A percentile compares a stretch with the other conserved stretches of the same genome.
phyloP scores from a whole-genome alignment of 1,140 invertebrate species.

The Saxidomus purpurata region DNA sequence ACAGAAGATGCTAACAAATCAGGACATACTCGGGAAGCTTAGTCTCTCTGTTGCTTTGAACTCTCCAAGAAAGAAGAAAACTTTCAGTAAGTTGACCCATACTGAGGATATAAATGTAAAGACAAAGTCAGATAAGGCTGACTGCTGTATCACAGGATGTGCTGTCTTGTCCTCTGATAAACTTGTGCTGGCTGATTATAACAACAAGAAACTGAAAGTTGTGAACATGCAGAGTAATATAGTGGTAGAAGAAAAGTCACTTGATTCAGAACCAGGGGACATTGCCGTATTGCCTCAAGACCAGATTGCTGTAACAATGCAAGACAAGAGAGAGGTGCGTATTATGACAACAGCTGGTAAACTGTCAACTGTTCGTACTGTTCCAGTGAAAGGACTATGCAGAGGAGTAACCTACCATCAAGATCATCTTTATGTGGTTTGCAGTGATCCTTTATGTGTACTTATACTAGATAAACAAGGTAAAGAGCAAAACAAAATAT shows the following conservation, averaged over 20 bases:
- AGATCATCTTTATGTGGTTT: constrained; percentile 4
- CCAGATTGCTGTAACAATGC: background rate
- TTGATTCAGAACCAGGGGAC: background rate
- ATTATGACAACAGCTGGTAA: background rate
- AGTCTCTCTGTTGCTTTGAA: background rate
- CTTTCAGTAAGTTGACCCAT: background rate
- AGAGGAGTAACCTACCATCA: background rate
- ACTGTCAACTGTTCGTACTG: background rate
- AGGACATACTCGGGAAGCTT: background rate
- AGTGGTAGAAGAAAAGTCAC: background rate
- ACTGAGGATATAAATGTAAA: background rate
- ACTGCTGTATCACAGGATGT: background rate
- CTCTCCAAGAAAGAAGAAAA: background rate
- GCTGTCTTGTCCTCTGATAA: background rate
- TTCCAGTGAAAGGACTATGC: background rate
- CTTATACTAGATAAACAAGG: background rate
- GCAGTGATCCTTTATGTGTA: background rate
- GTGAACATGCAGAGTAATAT: background rate
- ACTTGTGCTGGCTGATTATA: background rate
- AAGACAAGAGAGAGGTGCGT: background rate
- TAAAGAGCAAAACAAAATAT: background rate
- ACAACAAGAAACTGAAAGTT: background rate
- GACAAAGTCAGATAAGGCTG: background rate
- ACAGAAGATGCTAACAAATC: background rate
- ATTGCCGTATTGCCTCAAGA: background rate